Evolutionary conservation across 2,888 invertebrate genomes (phyloP).

Genomic region (Acleris cristana): DNA sequence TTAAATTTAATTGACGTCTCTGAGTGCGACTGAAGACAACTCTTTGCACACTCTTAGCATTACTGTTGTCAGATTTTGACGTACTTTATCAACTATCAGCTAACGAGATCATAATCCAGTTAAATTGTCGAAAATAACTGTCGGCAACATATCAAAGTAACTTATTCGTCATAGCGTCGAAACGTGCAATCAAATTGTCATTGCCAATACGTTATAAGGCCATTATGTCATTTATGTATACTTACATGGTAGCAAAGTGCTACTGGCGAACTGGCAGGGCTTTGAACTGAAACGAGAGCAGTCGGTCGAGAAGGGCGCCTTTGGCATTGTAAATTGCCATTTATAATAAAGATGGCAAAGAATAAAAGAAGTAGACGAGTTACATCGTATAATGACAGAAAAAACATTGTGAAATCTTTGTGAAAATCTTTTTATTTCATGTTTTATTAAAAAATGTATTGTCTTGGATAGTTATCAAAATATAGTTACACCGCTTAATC

Average conservation of each 20-base stretch:
- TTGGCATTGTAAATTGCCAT: slow-evolving; percentile 29
- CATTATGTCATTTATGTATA: slow-evolving; percentile 10
- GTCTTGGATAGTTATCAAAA: too few relatives aligned
- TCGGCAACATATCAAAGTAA: too few relatives aligned
- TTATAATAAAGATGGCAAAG: slow-evolving; percentile 18
- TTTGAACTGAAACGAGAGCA: slow-evolving; percentile 15
- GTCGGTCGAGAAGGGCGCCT: slow-evolving; percentile 30
- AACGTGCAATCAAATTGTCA: slow-evolving; percentile 19
- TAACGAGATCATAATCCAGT: too few relatives aligned
- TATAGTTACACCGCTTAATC: too few relatives aligned
- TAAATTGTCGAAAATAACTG: too few relatives aligned
- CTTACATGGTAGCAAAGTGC: not conserved
- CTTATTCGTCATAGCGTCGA: not conserved
- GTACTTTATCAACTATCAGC: too few relatives aligned
- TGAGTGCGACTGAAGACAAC: too few relatives aligned
- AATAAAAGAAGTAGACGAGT: slow-evolving; percentile 12
- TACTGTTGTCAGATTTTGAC: too few relatives aligned
- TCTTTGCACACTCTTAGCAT: too few relatives aligned
- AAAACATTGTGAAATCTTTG: not conserved
- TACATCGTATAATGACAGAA: not conserved
- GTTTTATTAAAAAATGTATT: too few relatives aligned
- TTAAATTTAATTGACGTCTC: too few relatives aligned
- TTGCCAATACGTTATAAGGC: slow-evolving; percentile 13
- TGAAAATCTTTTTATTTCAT: too few relatives aligned
- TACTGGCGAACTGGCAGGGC: slow-evolving; percentile 2